These are phyloP conservation scores for Autographa gamma DNA, from an alignment of 2,888 invertebrate genomes.

Conservation along the genomic window DNA sequence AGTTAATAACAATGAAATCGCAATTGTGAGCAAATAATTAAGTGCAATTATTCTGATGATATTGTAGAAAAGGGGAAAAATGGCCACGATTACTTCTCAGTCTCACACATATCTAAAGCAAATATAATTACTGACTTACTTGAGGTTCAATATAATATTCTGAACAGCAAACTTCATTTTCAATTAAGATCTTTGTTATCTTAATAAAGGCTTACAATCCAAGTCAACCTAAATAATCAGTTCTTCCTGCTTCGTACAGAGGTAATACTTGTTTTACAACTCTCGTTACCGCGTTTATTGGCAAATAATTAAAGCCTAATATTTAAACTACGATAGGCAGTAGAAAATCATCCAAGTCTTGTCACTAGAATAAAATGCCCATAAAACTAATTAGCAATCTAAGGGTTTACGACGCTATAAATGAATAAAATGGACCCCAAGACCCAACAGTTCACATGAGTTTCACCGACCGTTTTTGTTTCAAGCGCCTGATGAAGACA, in stretches of 20 bases:
- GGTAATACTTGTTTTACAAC: constrained; percentile 1
- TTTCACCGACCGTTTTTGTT: constrained; percentile 75
- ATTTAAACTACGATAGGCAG: constrained; percentile 14
- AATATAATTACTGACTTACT: neutral
- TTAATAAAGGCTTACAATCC: neutral
- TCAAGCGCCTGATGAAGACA: constrained; percentile 75
- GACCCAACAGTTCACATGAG: constrained; percentile 69
- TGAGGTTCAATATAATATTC: neutral
- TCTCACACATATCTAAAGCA: neutral
- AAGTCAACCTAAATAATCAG: neutral
- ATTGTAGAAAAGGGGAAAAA: too few relatives aligned
- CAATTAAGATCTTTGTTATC: constrained; percentile 4
- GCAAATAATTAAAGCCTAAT: constrained; percentile 34
- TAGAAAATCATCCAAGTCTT: constrained; percentile 64
- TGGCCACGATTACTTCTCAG: neutral
- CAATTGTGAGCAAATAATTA: too few relatives aligned
- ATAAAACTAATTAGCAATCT: constrained; percentile 86
- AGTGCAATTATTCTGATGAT: too few relatives aligned
- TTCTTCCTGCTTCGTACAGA: constrained; percentile 12
- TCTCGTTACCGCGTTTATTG: constrained; percentile 14
- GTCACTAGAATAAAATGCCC: constrained; percentile 76
- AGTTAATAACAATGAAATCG: too few relatives aligned
- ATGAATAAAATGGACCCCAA: constrained; percentile 79
- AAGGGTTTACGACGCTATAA: constrained; percentile 81
- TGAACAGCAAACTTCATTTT: neutral